Percentiles rank a stretch among this genome's conserved stretches.
Evolutionary conservation across 2,797 vertebrate species (phyloP).

Genomic region (Gila robusta): DNA sequence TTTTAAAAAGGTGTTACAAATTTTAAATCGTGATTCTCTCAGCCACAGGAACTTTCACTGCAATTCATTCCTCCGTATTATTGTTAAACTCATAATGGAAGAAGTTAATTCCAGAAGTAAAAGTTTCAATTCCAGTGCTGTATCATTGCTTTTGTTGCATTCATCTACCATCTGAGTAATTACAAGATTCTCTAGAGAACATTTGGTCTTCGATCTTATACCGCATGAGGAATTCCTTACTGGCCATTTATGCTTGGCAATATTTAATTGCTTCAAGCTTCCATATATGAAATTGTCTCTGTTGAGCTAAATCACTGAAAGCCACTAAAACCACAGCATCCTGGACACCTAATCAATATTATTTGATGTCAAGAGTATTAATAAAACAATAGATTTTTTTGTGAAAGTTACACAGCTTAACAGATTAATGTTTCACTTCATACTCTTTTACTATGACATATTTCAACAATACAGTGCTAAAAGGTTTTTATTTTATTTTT

Average conservation of each 20-base stretch:
- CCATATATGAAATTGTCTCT: conserved; percentile 20
- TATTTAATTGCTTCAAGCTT: conserved; percentile 18
- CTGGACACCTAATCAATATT: conserved; percentile 44
- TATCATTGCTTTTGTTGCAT: not conserved
- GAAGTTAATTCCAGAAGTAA: not conserved
- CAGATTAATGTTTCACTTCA: not conserved
- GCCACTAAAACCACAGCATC: not conserved
- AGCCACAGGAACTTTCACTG: not conserved
- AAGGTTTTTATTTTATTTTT: not conserved
- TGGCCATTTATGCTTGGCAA: conserved; percentile 5
- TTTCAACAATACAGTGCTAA: not conserved
- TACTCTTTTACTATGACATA: not conserved
- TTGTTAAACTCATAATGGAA: not conserved
- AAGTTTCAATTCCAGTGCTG: not conserved
- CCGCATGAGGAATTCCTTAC: conserved; percentile 1
- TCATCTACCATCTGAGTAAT: not conserved
- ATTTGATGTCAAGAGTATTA: not conserved
- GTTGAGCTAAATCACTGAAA: not conserved
- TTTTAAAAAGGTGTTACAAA: not conserved
- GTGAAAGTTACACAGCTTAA: conserved; percentile 3
- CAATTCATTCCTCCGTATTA: not conserved
- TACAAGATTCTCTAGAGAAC: not conserved
- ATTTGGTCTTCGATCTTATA: conserved; percentile 3
- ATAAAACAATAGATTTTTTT: not conserved
- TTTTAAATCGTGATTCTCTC: not conserved